Evolutionary conservation across 2,113 vertebrate genomes (phyloP).

Genomic region (Terrapene triunguis): DNA sequence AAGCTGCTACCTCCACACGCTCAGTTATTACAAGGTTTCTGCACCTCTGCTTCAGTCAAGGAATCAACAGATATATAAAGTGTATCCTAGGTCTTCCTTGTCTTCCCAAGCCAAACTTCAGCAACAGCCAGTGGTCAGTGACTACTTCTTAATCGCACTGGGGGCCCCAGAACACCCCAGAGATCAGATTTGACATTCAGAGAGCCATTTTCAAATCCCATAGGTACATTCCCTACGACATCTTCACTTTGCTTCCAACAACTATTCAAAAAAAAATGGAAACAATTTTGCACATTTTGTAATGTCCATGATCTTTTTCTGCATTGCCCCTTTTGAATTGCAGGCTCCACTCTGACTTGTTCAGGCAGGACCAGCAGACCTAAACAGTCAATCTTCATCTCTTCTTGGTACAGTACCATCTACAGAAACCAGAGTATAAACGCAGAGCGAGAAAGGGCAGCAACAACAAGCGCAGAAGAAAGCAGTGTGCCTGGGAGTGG

Average conservation of each 20-base stretch:
- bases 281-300: not conserved
- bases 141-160: not conserved
- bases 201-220: not conserved
- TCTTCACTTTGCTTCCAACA: not conserved
- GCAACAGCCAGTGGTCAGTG: not conserved
- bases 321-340: not conserved
- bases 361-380: conserved; percentile 12
- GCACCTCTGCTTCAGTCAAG: not conserved
- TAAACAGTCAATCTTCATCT: conserved; percentile 58
- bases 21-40: not conserved
- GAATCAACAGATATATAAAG: not conserved
- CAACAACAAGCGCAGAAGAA: conserved; percentile 73
- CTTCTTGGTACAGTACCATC: conserved; percentile 57
- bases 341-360: not conserved
- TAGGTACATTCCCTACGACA: fast-evolving
- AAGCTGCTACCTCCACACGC: not conserved
- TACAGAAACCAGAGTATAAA: conserved; percentile 65
- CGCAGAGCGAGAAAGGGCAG: conserved; percentile 63
- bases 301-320: conserved; percentile 18
- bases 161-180: not conserved
- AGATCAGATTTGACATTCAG: conserved; percentile 7
- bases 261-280: not conserved
- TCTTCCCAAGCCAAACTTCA: not conserved
- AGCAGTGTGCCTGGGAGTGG: conserved; percentile 58
- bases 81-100: not conserved